phyloP scores from a whole-genome alignment of 1,140 invertebrate species.

The Drosophila sproati region DNA sequence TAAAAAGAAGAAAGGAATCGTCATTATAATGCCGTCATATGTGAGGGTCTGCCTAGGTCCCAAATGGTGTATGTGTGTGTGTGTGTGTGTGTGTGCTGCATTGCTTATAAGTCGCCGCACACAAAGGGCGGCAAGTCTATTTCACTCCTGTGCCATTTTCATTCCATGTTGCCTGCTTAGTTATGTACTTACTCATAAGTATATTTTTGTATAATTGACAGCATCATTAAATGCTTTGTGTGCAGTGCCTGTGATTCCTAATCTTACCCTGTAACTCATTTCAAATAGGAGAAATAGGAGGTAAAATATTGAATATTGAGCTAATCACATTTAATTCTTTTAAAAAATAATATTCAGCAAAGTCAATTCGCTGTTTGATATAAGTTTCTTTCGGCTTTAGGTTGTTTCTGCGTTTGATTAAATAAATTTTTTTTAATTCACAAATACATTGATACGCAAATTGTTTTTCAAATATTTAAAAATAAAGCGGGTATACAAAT shows the following conservation, averaged over 20 bases:
- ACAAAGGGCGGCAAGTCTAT: conserved; percentile 68
- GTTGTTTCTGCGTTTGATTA: too few species aligned
- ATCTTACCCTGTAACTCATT: conserved; percentile 15
- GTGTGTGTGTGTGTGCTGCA: conserved; percentile 22
- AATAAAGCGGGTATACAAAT: too few species aligned
- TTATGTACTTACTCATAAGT: conserved; percentile 36
- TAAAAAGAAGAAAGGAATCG: conserved; percentile 6
- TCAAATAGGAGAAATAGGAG: background rate
- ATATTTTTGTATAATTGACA: conserved; percentile 43
- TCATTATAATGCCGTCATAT: conserved; percentile 46
- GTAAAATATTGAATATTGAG: background rate
- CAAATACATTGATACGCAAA: too few species aligned
- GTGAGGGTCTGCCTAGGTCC: conserved; percentile 55
- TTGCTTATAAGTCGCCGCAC: conserved; percentile 28
- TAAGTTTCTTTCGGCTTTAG: too few species aligned
- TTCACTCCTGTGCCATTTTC: conserved; percentile 47
- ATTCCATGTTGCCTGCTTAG: conserved; percentile 11
- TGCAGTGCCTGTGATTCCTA: conserved; percentile 15
- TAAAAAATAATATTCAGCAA: too few species aligned
- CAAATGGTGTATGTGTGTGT: conserved; percentile 6
- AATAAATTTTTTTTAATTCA: too few species aligned
- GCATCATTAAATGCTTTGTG: conserved; percentile 40
- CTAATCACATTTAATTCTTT: background rate
- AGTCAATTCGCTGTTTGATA: too few species aligned
- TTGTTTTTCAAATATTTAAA: too few species aligned